Evolutionary conservation across 1,140 invertebrate genomes (phyloP).

Genomic region (Macrotrachela quadricornifera): DNA sequence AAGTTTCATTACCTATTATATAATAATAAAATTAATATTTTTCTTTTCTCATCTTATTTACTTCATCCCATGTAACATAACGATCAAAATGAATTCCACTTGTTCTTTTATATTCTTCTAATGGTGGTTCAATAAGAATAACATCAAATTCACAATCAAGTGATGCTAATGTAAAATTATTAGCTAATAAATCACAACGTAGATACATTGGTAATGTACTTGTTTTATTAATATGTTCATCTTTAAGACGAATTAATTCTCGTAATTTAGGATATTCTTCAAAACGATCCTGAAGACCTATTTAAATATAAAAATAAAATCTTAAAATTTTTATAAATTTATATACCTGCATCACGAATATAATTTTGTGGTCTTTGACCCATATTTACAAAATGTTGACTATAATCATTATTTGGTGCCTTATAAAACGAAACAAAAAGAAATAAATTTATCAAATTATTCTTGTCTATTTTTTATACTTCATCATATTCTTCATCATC

Average conservation of each 20-base stretch:
- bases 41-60: conserved; percentile 15
- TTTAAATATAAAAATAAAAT: too few species aligned
- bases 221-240: conserved; percentile 70
- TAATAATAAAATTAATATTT: not conserved
- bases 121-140: conserved; percentile 75
- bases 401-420: conserved; percentile 86
- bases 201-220: conserved; percentile 46
- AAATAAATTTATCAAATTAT: too few species aligned
- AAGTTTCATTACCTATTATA: conserved; percentile 52
- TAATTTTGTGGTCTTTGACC: conserved; percentile 93
- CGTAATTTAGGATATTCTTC: conserved; percentile 91
- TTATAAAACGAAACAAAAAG: not conserved
- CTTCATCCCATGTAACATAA: conserved; percentile 84
- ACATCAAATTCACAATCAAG: conserved; percentile 76
- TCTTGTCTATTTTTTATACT: too few species aligned
- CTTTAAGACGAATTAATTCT: conserved; percentile 80
- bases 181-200: not conserved
- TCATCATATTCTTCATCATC: too few species aligned
- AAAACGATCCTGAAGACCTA: conserved; percentile 62
- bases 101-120: conserved; percentile 75
- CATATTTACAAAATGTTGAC: conserved; percentile 94
- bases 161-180: not conserved
- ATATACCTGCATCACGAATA: conserved; percentile 62
- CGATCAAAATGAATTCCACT: conserved; percentile 49
- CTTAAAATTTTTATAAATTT: too few species aligned